Evolutionary conservation across 1,140 invertebrate genomes (phyloP).

Genomic region (Panagrolaimus sp.): DNA sequence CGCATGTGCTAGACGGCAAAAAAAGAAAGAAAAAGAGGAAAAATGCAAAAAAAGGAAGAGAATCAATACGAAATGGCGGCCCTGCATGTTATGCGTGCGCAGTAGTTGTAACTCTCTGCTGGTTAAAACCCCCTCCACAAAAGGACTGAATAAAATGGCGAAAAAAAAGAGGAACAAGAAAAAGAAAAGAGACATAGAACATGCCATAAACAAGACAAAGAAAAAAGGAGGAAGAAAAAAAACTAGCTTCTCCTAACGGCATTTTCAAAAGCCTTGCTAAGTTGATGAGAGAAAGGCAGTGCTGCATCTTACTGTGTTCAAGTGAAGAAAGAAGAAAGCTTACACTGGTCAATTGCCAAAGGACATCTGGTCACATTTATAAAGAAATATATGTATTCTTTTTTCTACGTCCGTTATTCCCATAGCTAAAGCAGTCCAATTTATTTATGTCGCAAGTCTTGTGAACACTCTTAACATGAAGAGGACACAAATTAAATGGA

Average conservation of each 20-base stretch:
- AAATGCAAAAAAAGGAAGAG: not conserved
- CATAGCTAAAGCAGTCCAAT: not conserved
- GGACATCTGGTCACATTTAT: constrained; percentile 4
- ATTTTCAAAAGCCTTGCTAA: no score
- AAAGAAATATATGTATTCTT: not conserved
- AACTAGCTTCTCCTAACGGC: not conserved
- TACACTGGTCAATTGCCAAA: constrained; percentile 6
- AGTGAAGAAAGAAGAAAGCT: not conserved
- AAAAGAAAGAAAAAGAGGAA: not conserved
- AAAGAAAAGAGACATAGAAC: no score
- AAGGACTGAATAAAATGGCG: no score
- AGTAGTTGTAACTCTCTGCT: no score
- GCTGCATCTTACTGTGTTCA: no score
- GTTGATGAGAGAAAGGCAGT: no score
- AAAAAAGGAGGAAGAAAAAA: constrained; percentile 6
- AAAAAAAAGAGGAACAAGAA: no score
- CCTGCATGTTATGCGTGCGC: not conserved
- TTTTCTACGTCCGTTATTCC: not conserved
- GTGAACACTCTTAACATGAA: no score
- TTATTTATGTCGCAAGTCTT: constrained; percentile 1
- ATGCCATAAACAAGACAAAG: not conserved
- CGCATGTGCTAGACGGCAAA: constrained; percentile 12
- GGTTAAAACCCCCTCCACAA: no score
- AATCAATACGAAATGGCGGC: constrained; percentile 13
- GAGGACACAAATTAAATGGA: no score